A percentile compares a stretch with the other conserved stretches of the same genome.
These are phyloP conservation scores for Aleiodes testaceus DNA, from an alignment of 2,888 invertebrate species.

Conservation along the genomic window DNA sequence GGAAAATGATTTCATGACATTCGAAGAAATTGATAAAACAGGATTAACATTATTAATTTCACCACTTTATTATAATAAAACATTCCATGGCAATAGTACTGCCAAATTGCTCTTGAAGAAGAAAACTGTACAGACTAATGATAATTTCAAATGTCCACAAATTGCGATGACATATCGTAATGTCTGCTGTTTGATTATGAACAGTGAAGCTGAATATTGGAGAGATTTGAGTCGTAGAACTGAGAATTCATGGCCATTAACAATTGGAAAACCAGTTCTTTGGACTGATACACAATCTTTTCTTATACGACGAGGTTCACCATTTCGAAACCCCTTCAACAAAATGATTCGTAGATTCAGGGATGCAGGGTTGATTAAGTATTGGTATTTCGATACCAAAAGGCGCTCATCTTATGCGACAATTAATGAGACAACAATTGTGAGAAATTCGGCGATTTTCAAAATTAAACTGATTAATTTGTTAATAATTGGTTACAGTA, in stretches of 20 bases:
- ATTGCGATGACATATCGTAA: conserved; percentile 40
- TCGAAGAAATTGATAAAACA: conserved; percentile 47
- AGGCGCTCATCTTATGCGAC: no score
- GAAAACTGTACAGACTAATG: conserved; percentile 26
- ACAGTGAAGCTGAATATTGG: not conserved
- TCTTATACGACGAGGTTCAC: conserved; percentile 38
- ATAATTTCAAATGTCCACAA: conserved; percentile 39
- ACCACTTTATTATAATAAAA: conserved; percentile 22
- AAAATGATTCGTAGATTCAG: conserved; percentile 18
- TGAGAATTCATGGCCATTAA: conserved; percentile 10
- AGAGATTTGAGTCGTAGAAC: not conserved
- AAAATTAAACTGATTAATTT: conserved; percentile 5
- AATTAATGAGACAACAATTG: not conserved
- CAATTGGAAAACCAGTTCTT: conserved; percentile 37
- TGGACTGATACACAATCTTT: conserved; percentile 43
- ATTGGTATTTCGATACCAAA: conserved; percentile 27
- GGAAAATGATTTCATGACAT: conserved; percentile 37
- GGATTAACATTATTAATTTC: conserved; percentile 42
- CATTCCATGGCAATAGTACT: conserved; percentile 28
- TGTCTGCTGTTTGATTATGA: conserved; percentile 9
- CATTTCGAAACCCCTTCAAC: conserved; percentile 5
- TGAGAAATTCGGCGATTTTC: conserved; percentile 5
- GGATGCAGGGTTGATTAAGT: conserved; percentile 28
- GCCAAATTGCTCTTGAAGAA: conserved; percentile 31
- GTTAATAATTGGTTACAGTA: conserved; percentile 23